Percentiles rank a stretch among this genome's conserved stretches.
Conservation (phyloP, 2,888 invertebrate genomes). For the Hofmannophila pseudospretella region DNA sequence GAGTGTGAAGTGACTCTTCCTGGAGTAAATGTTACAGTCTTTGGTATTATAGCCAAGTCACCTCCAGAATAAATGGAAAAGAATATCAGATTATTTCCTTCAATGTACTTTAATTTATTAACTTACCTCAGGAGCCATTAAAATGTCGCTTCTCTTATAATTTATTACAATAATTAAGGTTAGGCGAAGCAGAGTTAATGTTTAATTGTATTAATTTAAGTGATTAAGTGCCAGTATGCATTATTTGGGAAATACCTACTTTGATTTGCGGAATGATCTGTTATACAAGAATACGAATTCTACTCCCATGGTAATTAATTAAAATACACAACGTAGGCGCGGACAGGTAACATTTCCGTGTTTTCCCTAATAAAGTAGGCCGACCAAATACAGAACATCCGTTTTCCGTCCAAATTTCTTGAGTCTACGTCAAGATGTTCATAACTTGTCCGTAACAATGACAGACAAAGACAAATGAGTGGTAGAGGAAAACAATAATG, state of each 20-base stretch:
- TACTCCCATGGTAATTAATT: neutral
- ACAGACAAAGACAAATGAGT: slow-evolving; percentile 9
- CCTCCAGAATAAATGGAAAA: no score
- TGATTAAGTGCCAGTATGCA: slow-evolving; percentile 4
- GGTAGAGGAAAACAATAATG: neutral
- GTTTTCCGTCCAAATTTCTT: slow-evolving; percentile 4
- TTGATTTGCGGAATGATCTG: no score
- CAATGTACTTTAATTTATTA: slow-evolving; percentile 9
- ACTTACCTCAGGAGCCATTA: slow-evolving; percentile 7
- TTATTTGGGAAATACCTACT: no score
- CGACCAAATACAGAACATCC: neutral
- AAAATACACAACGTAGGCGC: neutral
- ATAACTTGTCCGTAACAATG: slow-evolving; percentile 5
- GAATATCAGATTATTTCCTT: no score
- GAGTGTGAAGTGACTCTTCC: no score
- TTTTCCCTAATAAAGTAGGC: no score
- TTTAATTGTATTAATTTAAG: slow-evolving; percentile 5
- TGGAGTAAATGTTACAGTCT: no score
- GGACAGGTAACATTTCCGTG: no score
- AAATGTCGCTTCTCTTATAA: slow-evolving; percentile 6
- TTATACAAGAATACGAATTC: no score
- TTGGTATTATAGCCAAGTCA: no score
- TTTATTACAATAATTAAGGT: slow-evolving; percentile 10
- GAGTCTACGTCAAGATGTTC: slow-evolving; percentile 4
- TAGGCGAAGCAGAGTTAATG: slow-evolving; percentile 2